Evolutionary conservation across 1,140 invertebrate species (phyloP), one percentile per base, ranked within the genome.

Genomic region (Oncopodura yosiiana): DNA sequence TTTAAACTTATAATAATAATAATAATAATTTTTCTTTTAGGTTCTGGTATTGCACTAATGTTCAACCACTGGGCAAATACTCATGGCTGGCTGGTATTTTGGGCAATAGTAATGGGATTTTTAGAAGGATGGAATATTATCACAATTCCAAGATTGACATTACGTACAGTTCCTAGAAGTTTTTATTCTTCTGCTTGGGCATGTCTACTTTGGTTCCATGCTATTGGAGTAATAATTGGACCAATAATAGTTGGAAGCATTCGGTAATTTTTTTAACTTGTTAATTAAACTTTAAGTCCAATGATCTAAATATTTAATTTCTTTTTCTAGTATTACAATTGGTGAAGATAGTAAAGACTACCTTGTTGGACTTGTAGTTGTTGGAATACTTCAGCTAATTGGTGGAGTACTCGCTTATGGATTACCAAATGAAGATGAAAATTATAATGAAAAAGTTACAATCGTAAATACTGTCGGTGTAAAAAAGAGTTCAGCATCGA

Each of bases 391-490:
- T 26, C 52, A 54, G 26, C 46, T 46, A 4, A 34, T 38, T 34
- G 52, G 27, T 34, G 52, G 42, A 27, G 27, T 54, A 5, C 27
- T 54, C 19, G 52, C 52, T 14, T 54, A 46, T 27, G n/a, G 46
- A 3, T 24, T 54, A 11, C 52, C 52, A 3, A 54, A 54, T 39
- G 52, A 54, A 30, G 44, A 46, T 11, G 18, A 38, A 32, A 16
- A 46, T 16, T n/a, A 27, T 44, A n/a, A n/a, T n/a, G n/a, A n/a
- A n/a, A n/a, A n/a, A n/a, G n/a, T n/a, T n/a, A n/a, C n/a, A n/a
- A n/a, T n/a, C n/a, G n/a, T n/a, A n/a, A n/a, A n/a, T n/a, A n/a
- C n/a, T n/a, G n/a, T n/a, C n/a, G n/a, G n/a, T n/a, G n/a, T n/a
- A n/a, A n/a, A n/a, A n/a, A n/a, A n/a, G n/a, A n/a, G n/a, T n/a